Conservation (phyloP, 1,140 invertebrate genomes). For the Rhagoletis pomonella region DNA sequence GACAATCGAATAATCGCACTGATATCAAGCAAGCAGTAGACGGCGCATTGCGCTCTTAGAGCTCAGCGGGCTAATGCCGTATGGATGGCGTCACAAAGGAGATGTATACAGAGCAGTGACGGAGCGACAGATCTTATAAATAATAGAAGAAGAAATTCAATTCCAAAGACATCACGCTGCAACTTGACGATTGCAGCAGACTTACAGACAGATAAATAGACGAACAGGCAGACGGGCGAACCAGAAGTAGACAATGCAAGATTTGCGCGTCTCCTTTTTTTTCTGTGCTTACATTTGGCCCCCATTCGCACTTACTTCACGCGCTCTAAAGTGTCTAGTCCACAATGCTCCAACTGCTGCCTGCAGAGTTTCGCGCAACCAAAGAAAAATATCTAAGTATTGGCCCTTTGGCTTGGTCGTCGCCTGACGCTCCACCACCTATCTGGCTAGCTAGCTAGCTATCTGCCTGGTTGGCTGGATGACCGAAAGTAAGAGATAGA, state of each 20-base stretch:
- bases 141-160: constrained; percentile 21
- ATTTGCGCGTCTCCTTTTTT: not conserved
- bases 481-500: constrained; percentile 19
- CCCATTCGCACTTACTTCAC: not conserved
- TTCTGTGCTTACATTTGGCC: not conserved
- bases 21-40: not conserved
- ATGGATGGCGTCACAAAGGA: not conserved
- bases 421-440: not conserved
- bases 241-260: not conserved
- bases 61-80: not conserved
- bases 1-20: constrained; percentile 47
- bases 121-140: constrained; percentile 44
- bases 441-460: not conserved
- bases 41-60: not conserved
- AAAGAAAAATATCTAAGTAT: not conserved
- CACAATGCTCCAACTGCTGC: not conserved
- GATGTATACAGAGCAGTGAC: not conserved
- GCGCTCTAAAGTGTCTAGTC: not conserved
- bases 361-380: not conserved
- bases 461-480: not conserved
- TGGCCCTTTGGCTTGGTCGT: not conserved
- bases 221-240: not conserved
- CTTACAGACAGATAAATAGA: not conserved
- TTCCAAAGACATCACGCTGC: constrained; percentile 9
- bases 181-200: not conserved